Evolutionary conservation across 2,888 invertebrate genomes (phyloP), one percentile per base, ranked within the genome.

Genomic region (Perithous albicinctus): DNA sequence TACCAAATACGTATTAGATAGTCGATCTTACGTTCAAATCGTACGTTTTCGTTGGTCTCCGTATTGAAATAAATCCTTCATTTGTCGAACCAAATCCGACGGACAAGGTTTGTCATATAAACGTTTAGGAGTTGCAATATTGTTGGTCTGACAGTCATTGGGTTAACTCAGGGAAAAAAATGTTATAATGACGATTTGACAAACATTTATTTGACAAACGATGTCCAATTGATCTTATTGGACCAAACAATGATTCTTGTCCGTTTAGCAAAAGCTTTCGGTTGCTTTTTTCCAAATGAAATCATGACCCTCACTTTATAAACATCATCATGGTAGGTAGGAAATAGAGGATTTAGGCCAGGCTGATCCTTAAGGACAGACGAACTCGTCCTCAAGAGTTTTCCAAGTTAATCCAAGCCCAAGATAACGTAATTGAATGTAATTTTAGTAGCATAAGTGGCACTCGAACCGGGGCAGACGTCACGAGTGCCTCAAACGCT

Each of bases 401-500:
- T 91, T 89, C 89, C 86, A 87, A 90, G 89, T 89, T 88, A 90
- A 90, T 88, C 90, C 88, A 86, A 88, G 89, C 86, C 86, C 86
- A 90, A n/a, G 92, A 91, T 90, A 91, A 90, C 89, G 88, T 90
- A 90, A 91, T 91, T 90, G 92, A 92, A 90, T 91, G 90, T 92
- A 92, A 92, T 92, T 92, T 92, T 92, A 92, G 92, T 91, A 90
- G 90, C 91, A 91, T 91, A 91, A 92, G 92, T 92, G 92, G 84
- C 88, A 90, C 92, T 92, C 88, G 92, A n/a, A 92, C 87, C 82
- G 87, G 76, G 84, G 91, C 92, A 92, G 92, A 92, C 92, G 92
- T 92, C 92, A 92, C 90, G 87, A 92, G 92, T 91, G 89, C 79
- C 88, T 84, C 78, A 77, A n/a, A 84, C 84, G 84, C 86, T 85